Base-by-base conservation (phyloP, 2,113 vertebrate species). In the Muscicapa adusta region DNA sequence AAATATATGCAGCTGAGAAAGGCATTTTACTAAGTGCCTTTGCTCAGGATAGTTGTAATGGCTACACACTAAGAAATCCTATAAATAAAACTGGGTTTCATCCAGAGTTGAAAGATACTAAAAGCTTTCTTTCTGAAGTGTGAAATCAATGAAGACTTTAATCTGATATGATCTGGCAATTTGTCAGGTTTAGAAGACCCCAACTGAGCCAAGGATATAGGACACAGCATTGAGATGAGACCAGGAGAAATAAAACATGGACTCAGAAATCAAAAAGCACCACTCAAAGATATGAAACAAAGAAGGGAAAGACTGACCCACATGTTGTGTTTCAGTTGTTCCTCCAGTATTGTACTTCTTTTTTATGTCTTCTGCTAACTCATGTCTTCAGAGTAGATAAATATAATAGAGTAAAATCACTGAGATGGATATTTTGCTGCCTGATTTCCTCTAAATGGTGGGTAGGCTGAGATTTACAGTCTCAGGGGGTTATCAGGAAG, bases 141-240 rank as follows among this genome's bases (percentile, higher is more conserved):
- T 91, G 81, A 91, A 96, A 96, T 96, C 63, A 43, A 24, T 75
- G 85, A 89, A 89, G 77, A 92, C 22, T 91, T 92, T 82, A 92
- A 91, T 74, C 48, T 90, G 65, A 54, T 86, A 88, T 26, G 53
- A 89, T 77, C 47, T 93, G 68, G 92, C 63, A 91, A 66, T 93
- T 72, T 91, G 42, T 93, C 91, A 92, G 36, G 25, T 89, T 91
- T 79, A 89, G 71, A 78, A 84, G 42, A 96, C 42, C 29, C 33
- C 20, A 9, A 26, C 42, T 48, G 18, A 79, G 48, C 31, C 73
- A 61, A 80, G 14, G 29, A 62, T 56, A 10, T 57, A 68, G 65
- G 47, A 89, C 60, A 92, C 8, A 68, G 16, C 22, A 67, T 31
- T 0, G 7, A 81, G 51, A 71, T 1, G 6, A 62, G 12, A 82